phyloP scores from a whole-genome alignment of 2,888 invertebrate genomes.

The Cosmorhoe ocellata region DNA sequence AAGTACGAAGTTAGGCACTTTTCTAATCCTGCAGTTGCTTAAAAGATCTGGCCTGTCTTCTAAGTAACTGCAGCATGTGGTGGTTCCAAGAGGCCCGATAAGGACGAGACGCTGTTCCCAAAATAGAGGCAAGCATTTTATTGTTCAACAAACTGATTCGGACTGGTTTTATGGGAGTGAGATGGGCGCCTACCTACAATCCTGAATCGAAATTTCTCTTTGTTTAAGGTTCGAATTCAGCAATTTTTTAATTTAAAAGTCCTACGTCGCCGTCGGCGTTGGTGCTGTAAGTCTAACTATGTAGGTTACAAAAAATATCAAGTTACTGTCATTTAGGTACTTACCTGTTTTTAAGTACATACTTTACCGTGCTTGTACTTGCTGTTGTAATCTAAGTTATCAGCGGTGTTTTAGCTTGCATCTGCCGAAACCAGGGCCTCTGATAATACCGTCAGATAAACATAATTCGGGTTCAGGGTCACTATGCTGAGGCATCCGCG shows the following conservation, averaged over 20 bases:
- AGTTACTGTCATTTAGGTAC: too few relatives aligned
- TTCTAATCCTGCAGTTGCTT: too few relatives aligned
- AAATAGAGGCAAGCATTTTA: constrained; percentile 69
- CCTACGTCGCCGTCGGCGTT: too few relatives aligned
- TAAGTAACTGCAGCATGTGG: constrained; percentile 19
- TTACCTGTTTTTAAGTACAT: too few relatives aligned
- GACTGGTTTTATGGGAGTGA: constrained; percentile 67
- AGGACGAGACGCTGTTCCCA: constrained; percentile 63
- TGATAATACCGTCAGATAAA: constrained; percentile 65
- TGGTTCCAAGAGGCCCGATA: constrained; percentile 56
- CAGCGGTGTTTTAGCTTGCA: constrained; percentile 63
- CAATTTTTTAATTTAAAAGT: too few relatives aligned
- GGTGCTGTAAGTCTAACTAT: too few relatives aligned
- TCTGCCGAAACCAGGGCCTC: constrained; percentile 67
- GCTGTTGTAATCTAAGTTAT: constrained; percentile 48
- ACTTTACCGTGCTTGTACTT: constrained; percentile 12
- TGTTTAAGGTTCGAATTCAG: constrained; percentile 17
- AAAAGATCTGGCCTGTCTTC: not conserved
- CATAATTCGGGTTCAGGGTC: constrained; percentile 67
- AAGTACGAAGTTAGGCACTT: too few relatives aligned
- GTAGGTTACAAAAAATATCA: too few relatives aligned
- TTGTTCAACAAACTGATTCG: constrained; percentile 68
- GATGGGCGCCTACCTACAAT: constrained; percentile 49
- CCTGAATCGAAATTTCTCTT: constrained; percentile 54
- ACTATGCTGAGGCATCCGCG: constrained; percentile 49